These are phyloP conservation scores for Zoanthus gigantus DNA, from an alignment of 92 coral and sea anemone genomes.

Conservation along the genomic window DNA sequence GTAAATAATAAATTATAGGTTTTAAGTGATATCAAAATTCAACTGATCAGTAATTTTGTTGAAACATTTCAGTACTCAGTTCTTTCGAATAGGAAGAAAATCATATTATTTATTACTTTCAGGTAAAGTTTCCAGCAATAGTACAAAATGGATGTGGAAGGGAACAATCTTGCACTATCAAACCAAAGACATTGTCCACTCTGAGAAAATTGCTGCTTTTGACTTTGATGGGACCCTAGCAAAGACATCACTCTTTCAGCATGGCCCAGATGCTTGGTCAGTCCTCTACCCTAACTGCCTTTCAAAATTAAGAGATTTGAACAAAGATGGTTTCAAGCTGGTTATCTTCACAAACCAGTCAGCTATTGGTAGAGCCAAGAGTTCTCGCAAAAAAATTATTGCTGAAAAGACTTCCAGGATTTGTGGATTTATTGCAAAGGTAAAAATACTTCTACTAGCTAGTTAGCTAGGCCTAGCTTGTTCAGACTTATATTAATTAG, in stretches of 20 bases:
- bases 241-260: slow-evolving; percentile 74
- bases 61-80: no score
- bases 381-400: slow-evolving; percentile 60
- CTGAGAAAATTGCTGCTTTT: slow-evolving; percentile 75
- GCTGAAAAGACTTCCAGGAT: slow-evolving; percentile 73
- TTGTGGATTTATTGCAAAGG: slow-evolving; percentile 68
- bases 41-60: no score
- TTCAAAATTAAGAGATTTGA: slow-evolving; percentile 52
- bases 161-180: slow-evolving; percentile 62
- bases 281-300: slow-evolving; percentile 63
- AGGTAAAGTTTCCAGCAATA: slow-evolving; percentile 6
- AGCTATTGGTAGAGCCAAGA: slow-evolving; percentile 74
- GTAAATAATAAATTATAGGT: no score
- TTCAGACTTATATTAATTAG: no score
- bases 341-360: slow-evolving; percentile 82
- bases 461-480: no score
- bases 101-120: no score
- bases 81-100: no score
- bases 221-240: slow-evolving; percentile 80
- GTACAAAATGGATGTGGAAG: slow-evolving; percentile 70
- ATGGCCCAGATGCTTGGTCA: slow-evolving; percentile 80
- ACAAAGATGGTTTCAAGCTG: slow-evolving; percentile 68
- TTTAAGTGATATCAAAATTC: no score
- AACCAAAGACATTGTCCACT: slow-evolving; percentile 50
- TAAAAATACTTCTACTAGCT: not conserved